Conservation (phyloP, 2,888 invertebrate species). For the Andrena flavipes region DNA sequence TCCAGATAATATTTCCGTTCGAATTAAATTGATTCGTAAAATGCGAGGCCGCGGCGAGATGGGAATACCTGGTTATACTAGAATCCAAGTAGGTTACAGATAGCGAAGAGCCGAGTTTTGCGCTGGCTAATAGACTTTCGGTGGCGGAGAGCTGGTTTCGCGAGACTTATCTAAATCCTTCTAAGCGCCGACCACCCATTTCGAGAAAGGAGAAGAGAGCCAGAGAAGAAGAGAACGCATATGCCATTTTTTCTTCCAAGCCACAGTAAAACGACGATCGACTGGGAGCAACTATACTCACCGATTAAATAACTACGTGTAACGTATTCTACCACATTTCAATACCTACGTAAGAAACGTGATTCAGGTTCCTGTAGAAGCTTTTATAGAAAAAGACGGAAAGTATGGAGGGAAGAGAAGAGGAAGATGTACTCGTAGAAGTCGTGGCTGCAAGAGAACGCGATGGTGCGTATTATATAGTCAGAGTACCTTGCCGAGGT, state of each 20-base stretch:
- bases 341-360: not conserved
- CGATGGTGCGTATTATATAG: not conserved
- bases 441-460: not conserved
- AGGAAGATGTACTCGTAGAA: not conserved
- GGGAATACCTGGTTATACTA: constrained; percentile 19
- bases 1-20: constrained; percentile 35
- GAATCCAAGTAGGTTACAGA: constrained; percentile 45
- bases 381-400: not conserved
- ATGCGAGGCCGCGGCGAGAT: not conserved
- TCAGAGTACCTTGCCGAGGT: no score
- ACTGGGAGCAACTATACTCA: not conserved
- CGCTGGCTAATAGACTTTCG: constrained; percentile 31
- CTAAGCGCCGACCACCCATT: constrained; percentile 43
- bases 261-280: not conserved
- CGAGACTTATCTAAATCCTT: constrained; percentile 26
- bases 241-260: not conserved
- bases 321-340: not conserved
- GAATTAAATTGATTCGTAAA: constrained; percentile 30
- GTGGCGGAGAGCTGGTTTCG: constrained; percentile 21
- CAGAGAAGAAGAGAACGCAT: constrained; percentile 10
- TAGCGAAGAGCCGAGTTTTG: constrained; percentile 19
- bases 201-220: constrained; percentile 11
- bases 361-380: not conserved
- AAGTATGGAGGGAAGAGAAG: not conserved
- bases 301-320: not conserved